Conservation (phyloP, 2,888 invertebrate genomes). For the Epistrophella euchroma region DNA sequence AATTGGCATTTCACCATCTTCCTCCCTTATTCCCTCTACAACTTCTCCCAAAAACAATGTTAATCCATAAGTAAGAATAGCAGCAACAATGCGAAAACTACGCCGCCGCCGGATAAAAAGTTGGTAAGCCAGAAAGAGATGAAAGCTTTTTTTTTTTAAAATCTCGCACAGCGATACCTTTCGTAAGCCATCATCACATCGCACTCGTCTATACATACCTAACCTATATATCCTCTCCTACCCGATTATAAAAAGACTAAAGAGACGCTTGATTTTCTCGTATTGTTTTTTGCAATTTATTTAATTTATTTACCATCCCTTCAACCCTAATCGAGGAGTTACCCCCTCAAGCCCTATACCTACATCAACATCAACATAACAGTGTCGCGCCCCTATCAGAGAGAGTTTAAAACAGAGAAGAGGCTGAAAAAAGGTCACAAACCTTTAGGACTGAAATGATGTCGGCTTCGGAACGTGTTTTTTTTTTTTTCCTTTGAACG, state of each 20-base stretch:
- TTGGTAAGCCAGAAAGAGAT: neutral
- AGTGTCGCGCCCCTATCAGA: conserved; percentile 45
- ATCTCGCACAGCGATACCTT: neutral
- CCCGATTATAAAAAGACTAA: conserved; percentile 30
- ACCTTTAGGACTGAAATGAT: conserved; percentile 56
- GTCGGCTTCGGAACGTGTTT: conserved; percentile 8
- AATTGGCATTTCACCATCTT: conserved; percentile 39
- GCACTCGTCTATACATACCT: neutral
- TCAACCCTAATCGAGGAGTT: neutral
- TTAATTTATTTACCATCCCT: conserved; percentile 60
- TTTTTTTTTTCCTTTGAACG: neutral
- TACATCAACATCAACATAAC: conserved; percentile 36
- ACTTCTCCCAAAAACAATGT: neutral
- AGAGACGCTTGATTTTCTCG: conserved; percentile 61
- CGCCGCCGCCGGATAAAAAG: neutral
- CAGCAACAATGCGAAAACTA: conserved; percentile 29
- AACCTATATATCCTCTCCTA: neutral
- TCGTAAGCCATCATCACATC: neutral
- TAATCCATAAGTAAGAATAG: neutral
- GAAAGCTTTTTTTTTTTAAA: conserved; percentile 46
- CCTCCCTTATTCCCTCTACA: neutral
- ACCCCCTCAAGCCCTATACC: neutral
- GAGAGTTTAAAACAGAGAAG: conserved; percentile 24
- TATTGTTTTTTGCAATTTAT: conserved; percentile 62
- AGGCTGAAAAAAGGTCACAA: conserved; percentile 68